Evolutionary conservation across 2,888 invertebrate genomes (phyloP).

Genomic region (Torymus aiolomorphi): DNA sequence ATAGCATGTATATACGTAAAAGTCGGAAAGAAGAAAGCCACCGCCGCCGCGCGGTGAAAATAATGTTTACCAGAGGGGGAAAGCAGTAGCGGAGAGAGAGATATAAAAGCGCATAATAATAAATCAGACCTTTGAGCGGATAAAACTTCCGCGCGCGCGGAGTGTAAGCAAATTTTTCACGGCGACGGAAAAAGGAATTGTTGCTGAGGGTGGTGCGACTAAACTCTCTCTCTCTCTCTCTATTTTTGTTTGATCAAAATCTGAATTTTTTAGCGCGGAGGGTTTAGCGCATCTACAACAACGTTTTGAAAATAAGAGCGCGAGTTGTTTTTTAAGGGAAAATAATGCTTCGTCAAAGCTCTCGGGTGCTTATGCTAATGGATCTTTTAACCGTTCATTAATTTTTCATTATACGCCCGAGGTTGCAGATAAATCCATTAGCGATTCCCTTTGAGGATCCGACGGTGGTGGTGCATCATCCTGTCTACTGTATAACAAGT

Average conservation of each 20-base stretch:
- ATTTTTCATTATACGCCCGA: not conserved
- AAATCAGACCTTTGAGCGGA: constrained; percentile 46
- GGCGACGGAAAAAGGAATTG: constrained; percentile 4
- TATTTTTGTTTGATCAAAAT: no score
- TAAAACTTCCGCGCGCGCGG: not conserved
- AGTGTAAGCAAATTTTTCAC: constrained; percentile 37
- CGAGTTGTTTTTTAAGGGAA: no score
- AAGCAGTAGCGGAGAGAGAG: not conserved
- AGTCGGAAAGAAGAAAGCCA: constrained; percentile 39
- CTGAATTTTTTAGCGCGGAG: no score
- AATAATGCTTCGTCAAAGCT: no score
- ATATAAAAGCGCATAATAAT: constrained; percentile 49
- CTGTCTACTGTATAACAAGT: no score
- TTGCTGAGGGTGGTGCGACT: not conserved
- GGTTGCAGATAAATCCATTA: no score
- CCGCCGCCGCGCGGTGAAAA: constrained; percentile 22
- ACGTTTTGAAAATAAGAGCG: no score
- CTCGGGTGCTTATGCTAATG: constrained; percentile 26
- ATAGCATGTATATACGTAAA: constrained; percentile 37
- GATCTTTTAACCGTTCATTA: constrained; percentile 13
- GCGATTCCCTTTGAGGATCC: no score
- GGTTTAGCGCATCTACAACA: no score
- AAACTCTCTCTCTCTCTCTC: no score
- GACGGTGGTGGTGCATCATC: no score
- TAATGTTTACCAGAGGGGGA: constrained; percentile 37